Base-by-base conservation (phyloP, 2,888 invertebrate genomes). In the Pilophorus perplexus region DNA sequence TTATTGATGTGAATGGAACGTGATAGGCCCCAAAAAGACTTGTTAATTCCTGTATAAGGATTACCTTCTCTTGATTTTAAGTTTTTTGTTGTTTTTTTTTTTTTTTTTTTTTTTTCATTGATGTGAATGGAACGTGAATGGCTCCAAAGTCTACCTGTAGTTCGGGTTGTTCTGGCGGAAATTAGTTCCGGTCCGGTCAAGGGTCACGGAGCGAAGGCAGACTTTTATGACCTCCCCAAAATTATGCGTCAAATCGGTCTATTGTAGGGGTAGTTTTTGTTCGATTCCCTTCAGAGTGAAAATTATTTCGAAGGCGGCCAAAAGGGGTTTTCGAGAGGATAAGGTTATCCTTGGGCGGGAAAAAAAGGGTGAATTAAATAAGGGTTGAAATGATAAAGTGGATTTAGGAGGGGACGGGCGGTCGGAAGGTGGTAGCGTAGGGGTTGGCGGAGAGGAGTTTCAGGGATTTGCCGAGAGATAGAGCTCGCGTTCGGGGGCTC, bases 401-500 rank as follows among this genome's bases (percentile, higher is more conserved):
- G 50, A 8, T 33, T 33, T 33, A 6, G 33, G 6, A 12, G 12
- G 33, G 12, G 33, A 12, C 6, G 64, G 70, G 62, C 70, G 66
- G 67, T 40, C 22, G n/a, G n/a, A n/a, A n/a, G n/a, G n/a, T n/a
- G n/a, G n/a, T n/a, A n/a, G n/a, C n/a, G n/a, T n/a, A n/a, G n/a
- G n/a, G 64, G 57, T 40, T 72, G n/a, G 4, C 1, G 23, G 23
- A 18, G 10, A 5, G 16, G 3, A 4, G 14, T 23, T 52, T 52
- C 52, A 10, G 8, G 27, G 27, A 14, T 3, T n/a, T 71, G 75
- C 78, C 80, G 79, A 77, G 78, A 82, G 82, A 81, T 80, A 79
- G 81, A 81, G 80, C 38, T 40, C 23, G 64, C 64, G 44, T 25
- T 40, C 50, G 38, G 16, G 55, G 28, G 27, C 44, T 46, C 22